phyloP scores from a whole-genome alignment of 2,113 vertebrate genomes.

The Psittacula cyanocephala region DNA sequence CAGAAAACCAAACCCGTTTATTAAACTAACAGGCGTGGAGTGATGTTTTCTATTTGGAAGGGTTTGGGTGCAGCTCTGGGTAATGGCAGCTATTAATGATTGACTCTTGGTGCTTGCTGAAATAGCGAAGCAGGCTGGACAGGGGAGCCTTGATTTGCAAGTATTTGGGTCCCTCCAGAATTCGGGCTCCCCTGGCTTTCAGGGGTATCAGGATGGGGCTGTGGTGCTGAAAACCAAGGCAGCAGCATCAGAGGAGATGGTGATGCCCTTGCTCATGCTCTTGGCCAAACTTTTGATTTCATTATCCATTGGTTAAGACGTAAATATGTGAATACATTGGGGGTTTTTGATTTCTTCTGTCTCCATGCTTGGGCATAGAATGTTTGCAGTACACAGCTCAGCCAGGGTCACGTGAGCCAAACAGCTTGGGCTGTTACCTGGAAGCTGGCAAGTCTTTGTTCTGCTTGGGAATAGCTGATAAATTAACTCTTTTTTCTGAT shows the following conservation, averaged over 20 bases:
- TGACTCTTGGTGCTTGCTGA: not conserved
- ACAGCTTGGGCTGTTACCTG: conserved; percentile 43
- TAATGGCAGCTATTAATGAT: not conserved
- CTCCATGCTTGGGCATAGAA: not conserved
- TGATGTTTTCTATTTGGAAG: not conserved
- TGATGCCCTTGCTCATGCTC: fast-evolving
- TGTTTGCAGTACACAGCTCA: conserved; percentile 16
- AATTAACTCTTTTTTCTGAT: conserved; percentile 45
- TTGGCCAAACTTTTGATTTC: not conserved
- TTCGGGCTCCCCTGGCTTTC: not conserved
- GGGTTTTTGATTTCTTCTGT: not conserved
- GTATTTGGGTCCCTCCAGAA: not conserved
- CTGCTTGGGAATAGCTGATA: conserved; percentile 33
- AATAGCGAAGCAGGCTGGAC: not conserved
- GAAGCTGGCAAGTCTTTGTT: conserved; percentile 46
- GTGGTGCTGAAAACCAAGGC: not conserved
- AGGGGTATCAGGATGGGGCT: not conserved
- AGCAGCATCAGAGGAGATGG: not conserved
- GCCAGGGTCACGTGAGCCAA: conserved; percentile 14
- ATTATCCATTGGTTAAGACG: not conserved
- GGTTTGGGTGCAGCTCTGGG: not conserved
- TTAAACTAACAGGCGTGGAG: not conserved
- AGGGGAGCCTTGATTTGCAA: not conserved
- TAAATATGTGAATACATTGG: not conserved
- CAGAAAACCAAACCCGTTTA: not conserved